A percentile compares a stretch with the other conserved stretches of the same genome.
phyloP scores from a whole-genome alignment of 2,888 invertebrate species.

The Melanostoma mellinum region DNA sequence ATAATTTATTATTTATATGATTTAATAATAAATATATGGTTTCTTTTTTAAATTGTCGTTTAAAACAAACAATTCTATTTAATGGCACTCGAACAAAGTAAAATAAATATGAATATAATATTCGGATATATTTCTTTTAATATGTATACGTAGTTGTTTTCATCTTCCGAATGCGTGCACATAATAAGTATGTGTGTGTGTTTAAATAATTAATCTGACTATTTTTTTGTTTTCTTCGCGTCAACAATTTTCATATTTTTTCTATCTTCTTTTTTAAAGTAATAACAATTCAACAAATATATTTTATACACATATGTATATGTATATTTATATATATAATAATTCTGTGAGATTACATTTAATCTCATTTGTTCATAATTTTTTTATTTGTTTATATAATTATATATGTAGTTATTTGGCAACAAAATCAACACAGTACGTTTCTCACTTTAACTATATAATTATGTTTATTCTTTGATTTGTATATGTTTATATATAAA shows the following conservation, averaged over 20 bases:
- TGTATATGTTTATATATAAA: slow-evolving; percentile 72
- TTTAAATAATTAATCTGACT: slow-evolving; percentile 48
- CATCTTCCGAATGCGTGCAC: slow-evolving; percentile 62
- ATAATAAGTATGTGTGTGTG: slow-evolving; percentile 45
- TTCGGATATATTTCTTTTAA: slow-evolving; percentile 34
- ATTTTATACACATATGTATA: slow-evolving; percentile 12
- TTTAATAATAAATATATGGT: slow-evolving; percentile 62
- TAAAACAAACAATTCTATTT: slow-evolving; percentile 64
- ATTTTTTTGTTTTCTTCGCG: slow-evolving; percentile 35
- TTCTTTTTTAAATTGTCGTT: slow-evolving; percentile 44
- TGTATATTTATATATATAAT: slow-evolving; percentile 65
- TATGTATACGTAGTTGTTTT: slow-evolving; percentile 67
- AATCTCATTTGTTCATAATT: slow-evolving; percentile 69
- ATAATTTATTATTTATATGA: slow-evolving; percentile 33
- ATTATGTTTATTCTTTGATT: slow-evolving; percentile 47
- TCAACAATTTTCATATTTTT: slow-evolving; percentile 28
- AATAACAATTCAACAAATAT: slow-evolving; percentile 74
- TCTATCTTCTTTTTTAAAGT: slow-evolving; percentile 68
- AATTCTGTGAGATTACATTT: slow-evolving; percentile 60
- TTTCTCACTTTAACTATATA: slow-evolving; percentile 73
- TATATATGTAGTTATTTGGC: slow-evolving; percentile 77
- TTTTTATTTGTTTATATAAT: slow-evolving; percentile 29
- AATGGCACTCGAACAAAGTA: slow-evolving; percentile 72
- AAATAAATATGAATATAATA: slow-evolving; percentile 66
- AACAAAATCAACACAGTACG: slow-evolving; percentile 82